Percentiles rank a stretch among this genome's conserved stretches.
Conservation (phyloP, 2,888 invertebrate genomes). For the Argyra leucocephala region DNA sequence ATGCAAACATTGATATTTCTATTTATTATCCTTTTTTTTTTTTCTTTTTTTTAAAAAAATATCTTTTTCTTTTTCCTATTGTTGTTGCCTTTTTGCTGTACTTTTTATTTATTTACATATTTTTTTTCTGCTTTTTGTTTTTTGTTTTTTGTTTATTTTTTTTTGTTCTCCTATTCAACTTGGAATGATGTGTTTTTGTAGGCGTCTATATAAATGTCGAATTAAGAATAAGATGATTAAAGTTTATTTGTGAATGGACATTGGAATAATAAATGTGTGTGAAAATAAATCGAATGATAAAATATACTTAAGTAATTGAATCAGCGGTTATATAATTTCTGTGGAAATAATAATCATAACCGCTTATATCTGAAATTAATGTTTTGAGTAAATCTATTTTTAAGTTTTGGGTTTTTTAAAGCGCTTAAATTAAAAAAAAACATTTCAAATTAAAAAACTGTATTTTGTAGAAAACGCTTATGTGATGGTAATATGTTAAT, state of each 20-base stretch:
- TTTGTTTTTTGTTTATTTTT: background rate
- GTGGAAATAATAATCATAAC: too few relatives aligned
- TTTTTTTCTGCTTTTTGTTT: background rate
- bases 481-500: too few relatives aligned
- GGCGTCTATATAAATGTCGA: constrained; percentile 1
- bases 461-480: too few relatives aligned
- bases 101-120: background rate
- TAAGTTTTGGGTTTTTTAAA: too few relatives aligned
- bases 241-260: background rate
- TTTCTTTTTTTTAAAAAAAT: background rate
- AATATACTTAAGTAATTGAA: too few relatives aligned
- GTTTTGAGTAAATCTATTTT: too few relatives aligned
- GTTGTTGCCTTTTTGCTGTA: background rate
- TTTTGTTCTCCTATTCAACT: background rate
- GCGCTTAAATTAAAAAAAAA: too few relatives aligned
- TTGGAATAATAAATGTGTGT: too few relatives aligned
- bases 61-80: background rate
- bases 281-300: too few relatives aligned
- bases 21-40: constrained; percentile 4
- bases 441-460: too few relatives aligned
- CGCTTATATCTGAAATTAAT: too few relatives aligned
- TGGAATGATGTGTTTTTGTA: background rate
- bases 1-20: constrained; percentile 3
- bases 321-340: too few relatives aligned
- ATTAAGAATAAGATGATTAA: background rate